These are phyloP conservation scores for Chaetura pelagica DNA, from an alignment of 2,113 vertebrate genomes.

Conservation along the genomic window DNA sequence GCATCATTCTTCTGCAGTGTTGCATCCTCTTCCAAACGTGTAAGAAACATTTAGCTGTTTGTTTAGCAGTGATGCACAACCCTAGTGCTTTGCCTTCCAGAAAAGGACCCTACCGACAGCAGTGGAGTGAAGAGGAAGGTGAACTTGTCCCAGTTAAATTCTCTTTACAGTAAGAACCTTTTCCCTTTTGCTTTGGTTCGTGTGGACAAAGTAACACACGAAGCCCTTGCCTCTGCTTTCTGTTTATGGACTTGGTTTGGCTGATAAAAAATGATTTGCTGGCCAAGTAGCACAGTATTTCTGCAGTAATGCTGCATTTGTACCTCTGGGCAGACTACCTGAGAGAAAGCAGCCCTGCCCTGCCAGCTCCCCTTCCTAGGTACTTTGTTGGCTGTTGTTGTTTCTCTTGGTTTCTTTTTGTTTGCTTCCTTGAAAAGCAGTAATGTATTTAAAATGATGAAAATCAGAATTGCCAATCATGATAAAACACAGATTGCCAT, in stretches of 20 bases:
- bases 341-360: not conserved
- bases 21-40: not conserved
- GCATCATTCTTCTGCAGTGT: not conserved
- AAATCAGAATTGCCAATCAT: not conserved
- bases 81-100: not conserved
- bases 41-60: not conserved
- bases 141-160: slow-evolving; percentile 58
- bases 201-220: too few species aligned
- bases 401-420: not conserved
- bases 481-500: not conserved
- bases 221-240: not conserved
- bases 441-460: not conserved
- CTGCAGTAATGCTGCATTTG: not conserved
- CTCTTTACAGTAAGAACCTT: slow-evolving; percentile 39
- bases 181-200: not conserved
- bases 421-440: not conserved
- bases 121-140: slow-evolving; percentile 54
- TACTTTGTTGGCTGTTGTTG: accelerated
- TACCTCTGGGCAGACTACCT: not conserved
- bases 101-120: slow-evolving; percentile 54
- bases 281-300: not conserved
- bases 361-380: not conserved
- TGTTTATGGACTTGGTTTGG: not conserved
- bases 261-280: not conserved
- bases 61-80: not conserved